These are phyloP conservation scores for Lithophane leautieri DNA, from an alignment of 2,888 invertebrate species.

Conservation along the genomic window DNA sequence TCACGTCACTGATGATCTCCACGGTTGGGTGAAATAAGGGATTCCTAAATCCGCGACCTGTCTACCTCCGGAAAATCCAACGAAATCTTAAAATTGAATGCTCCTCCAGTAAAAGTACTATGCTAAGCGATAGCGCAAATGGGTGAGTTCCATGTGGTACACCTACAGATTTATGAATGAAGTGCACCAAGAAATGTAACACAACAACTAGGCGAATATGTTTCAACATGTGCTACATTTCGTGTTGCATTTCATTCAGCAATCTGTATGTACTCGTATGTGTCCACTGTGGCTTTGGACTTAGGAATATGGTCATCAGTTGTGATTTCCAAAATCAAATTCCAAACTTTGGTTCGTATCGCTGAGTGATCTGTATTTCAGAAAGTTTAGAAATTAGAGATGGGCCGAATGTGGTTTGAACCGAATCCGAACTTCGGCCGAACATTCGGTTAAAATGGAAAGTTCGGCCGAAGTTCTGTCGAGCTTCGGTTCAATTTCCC, in stretches of 20 bases:
- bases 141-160: background rate
- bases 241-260: too few species aligned
- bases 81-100: background rate
- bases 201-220: too few species aligned
- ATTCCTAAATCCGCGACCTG: background rate
- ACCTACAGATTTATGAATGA: background rate
- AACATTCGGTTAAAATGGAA: too few species aligned
- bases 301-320: background rate
- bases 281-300: background rate
- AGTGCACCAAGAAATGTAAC: too few species aligned
- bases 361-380: background rate
- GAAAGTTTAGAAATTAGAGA: too few species aligned
- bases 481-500: too few species aligned
- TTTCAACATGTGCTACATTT: too few species aligned
- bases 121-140: background rate
- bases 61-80: background rate
- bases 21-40: background rate
- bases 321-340: background rate
- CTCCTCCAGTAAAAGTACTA: too few species aligned
- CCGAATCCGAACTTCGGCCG: too few species aligned
- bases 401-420: too few species aligned
- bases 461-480: too few species aligned
- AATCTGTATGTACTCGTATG: background rate
- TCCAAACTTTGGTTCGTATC: background rate
- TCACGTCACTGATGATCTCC: background rate